Evolutionary conservation across 1,140 invertebrate genomes (phyloP).

Genomic region (Drosophila baimaii): DNA sequence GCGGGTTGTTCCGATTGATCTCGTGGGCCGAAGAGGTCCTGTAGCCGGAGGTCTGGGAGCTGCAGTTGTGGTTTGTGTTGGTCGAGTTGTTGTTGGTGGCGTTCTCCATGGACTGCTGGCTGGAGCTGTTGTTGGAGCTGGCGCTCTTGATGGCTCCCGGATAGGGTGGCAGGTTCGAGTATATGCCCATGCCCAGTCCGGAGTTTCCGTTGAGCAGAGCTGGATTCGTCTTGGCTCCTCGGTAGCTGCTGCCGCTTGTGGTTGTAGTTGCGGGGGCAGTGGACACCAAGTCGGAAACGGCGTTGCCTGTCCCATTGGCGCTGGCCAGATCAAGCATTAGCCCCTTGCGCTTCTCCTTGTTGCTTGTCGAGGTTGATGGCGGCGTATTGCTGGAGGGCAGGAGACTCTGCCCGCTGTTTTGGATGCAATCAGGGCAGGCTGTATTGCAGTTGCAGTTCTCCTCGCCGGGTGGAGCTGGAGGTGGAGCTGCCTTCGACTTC

Average conservation of each 20-base stretch:
- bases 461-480: slow-evolving; percentile 19
- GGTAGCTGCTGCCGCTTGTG: slow-evolving; percentile 47
- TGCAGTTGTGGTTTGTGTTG: slow-evolving; percentile 75
- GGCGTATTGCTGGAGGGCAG: slow-evolving; percentile 1
- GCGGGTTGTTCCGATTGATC: slow-evolving; percentile 80
- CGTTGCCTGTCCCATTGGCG: slow-evolving; percentile 30
- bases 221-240: slow-evolving; percentile 57
- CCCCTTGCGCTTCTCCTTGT: slow-evolving; percentile 85
- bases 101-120: slow-evolving; percentile 70
- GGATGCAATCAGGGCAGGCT: slow-evolving; percentile 62
- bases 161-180: slow-evolving; percentile 79
- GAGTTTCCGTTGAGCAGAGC: slow-evolving; percentile 71
- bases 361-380: slow-evolving; percentile 33
- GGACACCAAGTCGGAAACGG: slow-evolving; percentile 44
- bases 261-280: slow-evolving; percentile 30
- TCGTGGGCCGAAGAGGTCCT: slow-evolving; percentile 84
- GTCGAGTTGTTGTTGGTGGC: slow-evolving; percentile 72
- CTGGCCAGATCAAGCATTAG: slow-evolving; percentile 88
- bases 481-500: slow-evolving; percentile 6
- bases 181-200: slow-evolving; percentile 42
- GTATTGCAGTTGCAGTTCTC: slow-evolving; percentile 69
- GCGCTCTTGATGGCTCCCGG: slow-evolving; percentile 69
- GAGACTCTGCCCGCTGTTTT: slow-evolving; percentile 35
- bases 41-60: slow-evolving; percentile 77
- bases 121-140: slow-evolving; percentile 76